Conservation (phyloP, 2,797 vertebrate species). For the Todus mexicanus region DNA sequence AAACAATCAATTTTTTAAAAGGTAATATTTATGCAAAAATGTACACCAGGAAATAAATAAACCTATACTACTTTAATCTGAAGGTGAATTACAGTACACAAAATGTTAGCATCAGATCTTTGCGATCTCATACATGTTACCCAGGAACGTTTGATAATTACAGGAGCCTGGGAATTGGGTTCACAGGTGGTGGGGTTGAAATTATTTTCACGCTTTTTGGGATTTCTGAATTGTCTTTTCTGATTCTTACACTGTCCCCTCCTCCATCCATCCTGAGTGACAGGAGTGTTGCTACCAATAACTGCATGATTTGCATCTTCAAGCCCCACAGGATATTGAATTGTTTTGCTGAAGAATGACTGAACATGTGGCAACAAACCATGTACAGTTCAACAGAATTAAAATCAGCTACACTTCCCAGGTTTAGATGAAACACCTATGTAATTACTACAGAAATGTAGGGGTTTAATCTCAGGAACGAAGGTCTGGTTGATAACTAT, state of each 20-base stretch:
- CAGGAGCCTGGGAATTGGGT: background rate
- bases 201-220: background rate
- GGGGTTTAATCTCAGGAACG: background rate
- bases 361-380: constrained; percentile 48
- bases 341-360: constrained; percentile 29
- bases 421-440: constrained; percentile 4
- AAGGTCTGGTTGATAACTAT: background rate
- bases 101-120: background rate
- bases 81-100: background rate
- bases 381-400: constrained; percentile 26
- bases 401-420: constrained; percentile 28
- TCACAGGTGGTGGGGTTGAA: background rate
- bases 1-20: background rate
- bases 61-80: background rate
- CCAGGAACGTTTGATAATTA: background rate
- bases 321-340: background rate
- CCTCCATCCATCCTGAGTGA: background rate
- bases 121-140: background rate
- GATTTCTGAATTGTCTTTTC: background rate
- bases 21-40: background rate
- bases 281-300: background rate
- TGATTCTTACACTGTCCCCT: background rate
- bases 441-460: background rate
- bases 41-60: background rate
- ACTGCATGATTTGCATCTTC: constrained; percentile 7